Evolutionary conservation across 2,888 invertebrate genomes (phyloP).

Genomic region (Adela reaumurella): DNA sequence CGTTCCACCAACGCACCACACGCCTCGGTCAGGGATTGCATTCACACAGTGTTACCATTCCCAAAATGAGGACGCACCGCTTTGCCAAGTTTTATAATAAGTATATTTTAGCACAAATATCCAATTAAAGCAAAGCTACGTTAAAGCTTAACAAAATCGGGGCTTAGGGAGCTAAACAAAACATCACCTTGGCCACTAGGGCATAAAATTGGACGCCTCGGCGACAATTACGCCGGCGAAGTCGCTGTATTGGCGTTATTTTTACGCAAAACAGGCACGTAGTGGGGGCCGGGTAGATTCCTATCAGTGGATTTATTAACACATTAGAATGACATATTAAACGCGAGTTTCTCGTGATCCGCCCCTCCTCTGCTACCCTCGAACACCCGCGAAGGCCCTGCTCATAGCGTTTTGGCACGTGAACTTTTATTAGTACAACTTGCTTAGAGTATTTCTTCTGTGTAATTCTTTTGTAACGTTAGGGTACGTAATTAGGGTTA

Average conservation of each 20-base stretch:
- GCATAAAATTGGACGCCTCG: not conserved
- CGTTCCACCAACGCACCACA: no score
- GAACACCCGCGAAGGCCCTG: not conserved
- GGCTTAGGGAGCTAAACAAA: no score
- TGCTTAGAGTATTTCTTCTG: not conserved
- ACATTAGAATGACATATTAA: not conserved
- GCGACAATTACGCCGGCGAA: not conserved
- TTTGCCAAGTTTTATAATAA: no score
- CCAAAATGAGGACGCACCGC: no score
- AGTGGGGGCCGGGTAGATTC: not conserved
- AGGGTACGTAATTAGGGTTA: no score
- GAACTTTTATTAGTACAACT: not conserved
- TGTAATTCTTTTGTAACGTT: no score
- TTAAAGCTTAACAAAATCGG: no score
- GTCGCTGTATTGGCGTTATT: not conserved
- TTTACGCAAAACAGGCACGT: not conserved
- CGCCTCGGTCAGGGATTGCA: no score
- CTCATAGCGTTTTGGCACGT: not conserved
- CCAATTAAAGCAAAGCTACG: no score
- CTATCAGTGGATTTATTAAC: not conserved
- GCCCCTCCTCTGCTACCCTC: not conserved
- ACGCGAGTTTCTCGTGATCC: not conserved
- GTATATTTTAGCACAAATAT: no score
- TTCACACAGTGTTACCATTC: no score
- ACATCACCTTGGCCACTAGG: no score